These are phyloP conservation scores for Pseudonaja textilis DNA, from an alignment of 2,113 vertebrate species.

Conservation along the genomic window DNA sequence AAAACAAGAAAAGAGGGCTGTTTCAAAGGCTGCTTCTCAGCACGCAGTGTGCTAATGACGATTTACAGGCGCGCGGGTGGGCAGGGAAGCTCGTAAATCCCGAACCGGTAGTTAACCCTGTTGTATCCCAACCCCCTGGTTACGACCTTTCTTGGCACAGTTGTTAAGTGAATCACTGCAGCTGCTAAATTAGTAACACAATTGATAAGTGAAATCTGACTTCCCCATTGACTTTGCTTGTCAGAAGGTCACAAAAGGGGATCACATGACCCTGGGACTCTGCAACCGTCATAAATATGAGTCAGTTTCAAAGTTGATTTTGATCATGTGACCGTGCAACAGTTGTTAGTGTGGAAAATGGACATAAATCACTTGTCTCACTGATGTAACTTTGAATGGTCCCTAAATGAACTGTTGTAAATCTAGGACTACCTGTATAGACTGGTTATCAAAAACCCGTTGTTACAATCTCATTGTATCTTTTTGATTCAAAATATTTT, in stretches of 20 bases:
- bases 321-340: not conserved
- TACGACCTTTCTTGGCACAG: not conserved
- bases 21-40: too few species aligned
- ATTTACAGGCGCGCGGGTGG: too few species aligned
- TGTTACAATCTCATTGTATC: not conserved
- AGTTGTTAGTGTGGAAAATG: not conserved
- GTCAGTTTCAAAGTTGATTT: not conserved
- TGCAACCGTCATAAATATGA: not conserved
- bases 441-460: not conserved
- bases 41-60: too few species aligned
- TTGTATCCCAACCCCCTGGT: too few species aligned
- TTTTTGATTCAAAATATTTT: not conserved
- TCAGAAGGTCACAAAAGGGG: not conserved
- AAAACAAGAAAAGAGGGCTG: too few species aligned
- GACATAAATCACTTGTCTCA: not conserved
- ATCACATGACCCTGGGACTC: too few species aligned
- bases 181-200: not conserved
- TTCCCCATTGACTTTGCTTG: not conserved
- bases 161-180: not conserved
- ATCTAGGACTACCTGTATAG: not conserved
- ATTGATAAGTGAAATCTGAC: not conserved
- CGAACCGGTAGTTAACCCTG: too few species aligned
- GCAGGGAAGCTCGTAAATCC: too few species aligned
- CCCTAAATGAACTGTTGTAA: not conserved
- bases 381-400: not conserved